Base-by-base conservation (phyloP, 2,888 invertebrate genomes). In the Ophion slaviceki region DNA sequence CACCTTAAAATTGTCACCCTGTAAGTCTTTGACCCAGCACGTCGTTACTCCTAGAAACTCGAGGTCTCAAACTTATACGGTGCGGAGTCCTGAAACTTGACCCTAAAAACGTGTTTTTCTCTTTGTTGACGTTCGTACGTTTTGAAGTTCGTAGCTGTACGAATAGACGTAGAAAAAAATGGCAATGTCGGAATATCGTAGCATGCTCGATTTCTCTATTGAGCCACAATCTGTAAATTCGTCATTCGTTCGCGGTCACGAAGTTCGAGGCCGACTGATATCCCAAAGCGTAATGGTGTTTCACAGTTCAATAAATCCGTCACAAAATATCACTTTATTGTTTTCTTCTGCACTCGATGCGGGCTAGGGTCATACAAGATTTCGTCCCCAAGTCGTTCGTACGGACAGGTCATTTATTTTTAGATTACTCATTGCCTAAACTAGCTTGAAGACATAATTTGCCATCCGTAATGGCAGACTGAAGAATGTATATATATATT, bases 321-420 rank as follows among this genome's bases (percentile, higher is more conserved):
- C 77, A 86, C 80, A 86, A 86, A 86, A 86, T 86, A 86, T 83
- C 80, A 83, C 74, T 83, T 83, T 82, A 82, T 86, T 80, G 68
- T 78, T 81, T 80, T 82, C 66, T 59, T 82, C 28, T 80, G 59
- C 40, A 14, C 76, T 72, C 67, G 28, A 70, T 36, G 67, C 61
- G 36, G 36, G 78, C 3, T 40, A 57, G 24, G 20, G 32, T 11
- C 28, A 68, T 57, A 76, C 70, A 28, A 57, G 24, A 72, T n/a
- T 66, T 71, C 45, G 75, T 59, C 57, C 36, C 45, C 59, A 57
- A 74, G 8, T 71, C 76, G n/a, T 40, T 74, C 61, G 17, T 62
- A 70, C 40, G 40, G 45, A 76, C 47, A 76, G 70, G 62, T 62
- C n/a, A 81, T 71, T 76, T 59, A 61, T 32, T 28, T 62, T 47